Percentiles rank a stretch among this genome's conserved stretches.
phyloP scores from a whole-genome alignment of 2,888 invertebrate genomes.

The Mycalesis mineus region DNA sequence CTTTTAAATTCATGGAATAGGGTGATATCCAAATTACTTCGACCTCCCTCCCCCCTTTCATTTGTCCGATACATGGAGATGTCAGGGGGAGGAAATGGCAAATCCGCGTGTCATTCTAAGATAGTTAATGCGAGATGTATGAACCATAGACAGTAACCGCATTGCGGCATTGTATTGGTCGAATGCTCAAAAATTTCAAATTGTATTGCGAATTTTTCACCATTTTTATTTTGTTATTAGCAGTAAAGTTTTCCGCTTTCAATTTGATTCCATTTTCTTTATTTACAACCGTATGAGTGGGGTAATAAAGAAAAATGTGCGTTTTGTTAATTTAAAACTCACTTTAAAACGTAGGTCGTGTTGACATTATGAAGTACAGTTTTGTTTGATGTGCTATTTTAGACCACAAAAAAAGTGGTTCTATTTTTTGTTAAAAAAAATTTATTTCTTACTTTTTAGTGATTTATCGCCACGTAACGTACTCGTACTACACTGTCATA shows the following conservation, averaged over 20 bases:
- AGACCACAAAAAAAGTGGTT: too few relatives aligned
- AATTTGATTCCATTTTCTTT: too few relatives aligned
- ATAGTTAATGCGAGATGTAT: slow-evolving; percentile 14
- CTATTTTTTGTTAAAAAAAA: too few relatives aligned
- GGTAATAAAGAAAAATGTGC: too few relatives aligned
- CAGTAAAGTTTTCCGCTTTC: background rate
- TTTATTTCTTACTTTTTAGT: too few relatives aligned
- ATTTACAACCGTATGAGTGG: too few relatives aligned
- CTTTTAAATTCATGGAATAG: background rate
- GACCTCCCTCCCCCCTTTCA: background rate
- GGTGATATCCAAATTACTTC: background rate
- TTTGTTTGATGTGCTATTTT: too few relatives aligned
- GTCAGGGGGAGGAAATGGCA: background rate
- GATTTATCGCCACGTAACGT: too few relatives aligned
- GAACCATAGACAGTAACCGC: slow-evolving; percentile 6
- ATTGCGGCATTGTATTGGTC: slow-evolving; percentile 12
- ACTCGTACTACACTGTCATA: too few relatives aligned
- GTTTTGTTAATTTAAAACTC: too few relatives aligned
- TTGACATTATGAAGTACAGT: too few relatives aligned
- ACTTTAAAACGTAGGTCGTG: too few relatives aligned
- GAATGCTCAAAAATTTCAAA: background rate
- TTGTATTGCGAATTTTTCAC: background rate
- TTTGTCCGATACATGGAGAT: slow-evolving; percentile 3
- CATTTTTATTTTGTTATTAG: background rate
- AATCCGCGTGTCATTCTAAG: slow-evolving; percentile 10